Evolutionary conservation across 2,888 invertebrate species (phyloP).

Genomic region (Conops quadrifasciatus): DNA sequence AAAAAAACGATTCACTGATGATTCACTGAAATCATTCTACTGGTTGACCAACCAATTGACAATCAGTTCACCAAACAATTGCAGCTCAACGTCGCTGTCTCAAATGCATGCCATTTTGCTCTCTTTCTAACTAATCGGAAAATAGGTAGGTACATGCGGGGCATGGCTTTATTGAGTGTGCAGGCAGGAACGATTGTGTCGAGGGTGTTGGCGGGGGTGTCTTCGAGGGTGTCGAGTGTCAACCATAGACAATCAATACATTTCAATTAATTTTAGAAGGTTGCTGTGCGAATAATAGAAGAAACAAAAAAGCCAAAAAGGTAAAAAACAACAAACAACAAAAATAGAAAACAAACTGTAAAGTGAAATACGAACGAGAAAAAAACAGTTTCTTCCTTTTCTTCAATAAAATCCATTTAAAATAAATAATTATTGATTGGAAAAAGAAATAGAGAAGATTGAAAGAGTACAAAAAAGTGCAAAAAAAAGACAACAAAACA

Average conservation of each 20-base stretch:
- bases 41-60: too few relatives aligned
- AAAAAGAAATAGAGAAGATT: not conserved
- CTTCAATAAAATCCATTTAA: conserved; percentile 26
- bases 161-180: too few relatives aligned
- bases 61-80: too few relatives aligned
- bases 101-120: too few relatives aligned
- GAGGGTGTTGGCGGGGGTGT: not conserved
- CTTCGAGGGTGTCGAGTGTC: not conserved
- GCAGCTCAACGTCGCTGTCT: too few relatives aligned
- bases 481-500: not conserved
- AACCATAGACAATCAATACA: not conserved
- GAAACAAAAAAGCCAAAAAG: not conserved
- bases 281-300: not conserved
- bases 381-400: not conserved
- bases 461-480: not conserved
- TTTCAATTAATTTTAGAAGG: conserved; percentile 15
- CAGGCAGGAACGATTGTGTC: too few relatives aligned
- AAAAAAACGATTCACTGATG: too few relatives aligned
- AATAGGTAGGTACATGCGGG: too few relatives aligned
- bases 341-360: not conserved
- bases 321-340: not conserved
- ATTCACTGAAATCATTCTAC: too few relatives aligned
- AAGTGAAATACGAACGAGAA: not conserved
- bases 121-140: too few relatives aligned
- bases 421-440: conserved; percentile 20